Evolutionary conservation across 2,797 vertebrate species (phyloP).

Genomic region (Rachycentron canadum): DNA sequence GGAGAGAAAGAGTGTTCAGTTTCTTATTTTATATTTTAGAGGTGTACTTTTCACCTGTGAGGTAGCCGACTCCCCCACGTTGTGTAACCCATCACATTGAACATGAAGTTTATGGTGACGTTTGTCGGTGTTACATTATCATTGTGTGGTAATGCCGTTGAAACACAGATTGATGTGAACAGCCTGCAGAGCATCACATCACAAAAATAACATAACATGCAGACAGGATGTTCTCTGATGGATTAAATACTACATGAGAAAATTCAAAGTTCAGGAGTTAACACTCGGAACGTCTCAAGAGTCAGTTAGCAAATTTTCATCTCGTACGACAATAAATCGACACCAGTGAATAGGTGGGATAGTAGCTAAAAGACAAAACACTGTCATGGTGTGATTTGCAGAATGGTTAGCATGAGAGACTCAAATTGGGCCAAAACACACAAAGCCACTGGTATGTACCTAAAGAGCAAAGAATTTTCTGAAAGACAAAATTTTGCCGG

Average conservation of each 20-base stretch:
- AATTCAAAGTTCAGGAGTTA: background rate
- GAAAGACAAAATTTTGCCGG: background rate
- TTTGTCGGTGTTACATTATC: background rate
- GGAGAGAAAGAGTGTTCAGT: background rate
- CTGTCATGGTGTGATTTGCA: background rate
- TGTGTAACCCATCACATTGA: background rate
- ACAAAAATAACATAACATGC: background rate
- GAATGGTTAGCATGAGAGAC: background rate
- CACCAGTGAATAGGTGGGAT: background rate
- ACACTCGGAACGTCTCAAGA: background rate
- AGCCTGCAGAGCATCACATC: background rate
- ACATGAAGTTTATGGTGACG: background rate
- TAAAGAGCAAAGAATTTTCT: constrained; percentile 6
- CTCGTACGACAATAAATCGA: background rate
- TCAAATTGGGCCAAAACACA: background rate
- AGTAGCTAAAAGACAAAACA: background rate
- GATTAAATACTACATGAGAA: no score
- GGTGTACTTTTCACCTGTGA: background rate
- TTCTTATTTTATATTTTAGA: background rate
- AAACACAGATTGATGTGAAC: background rate
- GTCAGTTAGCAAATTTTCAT: background rate
- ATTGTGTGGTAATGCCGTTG: background rate
- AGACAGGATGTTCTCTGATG: background rate
- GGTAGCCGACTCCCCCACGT: no score
- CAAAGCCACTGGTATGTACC: background rate